Conservation (phyloP, 2,113 vertebrate species). For the Sminthopsis crassicaudata region DNA sequence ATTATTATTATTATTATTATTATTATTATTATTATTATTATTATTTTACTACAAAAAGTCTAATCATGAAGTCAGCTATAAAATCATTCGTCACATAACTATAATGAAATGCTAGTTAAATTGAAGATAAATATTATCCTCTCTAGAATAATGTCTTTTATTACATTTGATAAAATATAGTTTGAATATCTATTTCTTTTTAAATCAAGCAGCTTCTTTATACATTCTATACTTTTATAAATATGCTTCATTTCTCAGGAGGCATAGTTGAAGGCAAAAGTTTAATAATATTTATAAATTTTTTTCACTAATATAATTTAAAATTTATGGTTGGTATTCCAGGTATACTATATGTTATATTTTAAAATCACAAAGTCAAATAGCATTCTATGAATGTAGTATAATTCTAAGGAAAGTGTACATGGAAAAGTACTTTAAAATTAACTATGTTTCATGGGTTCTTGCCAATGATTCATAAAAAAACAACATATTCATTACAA, state of each 20-base stretch:
- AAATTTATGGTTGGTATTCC: conserved; percentile 64
- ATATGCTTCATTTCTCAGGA: conserved; percentile 41
- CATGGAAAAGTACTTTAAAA: conserved; percentile 73
- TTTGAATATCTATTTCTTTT: not conserved
- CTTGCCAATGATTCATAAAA: conserved; percentile 59
- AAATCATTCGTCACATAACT: not conserved
- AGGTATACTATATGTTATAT: conserved; percentile 59
- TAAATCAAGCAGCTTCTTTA: conserved; percentile 34
- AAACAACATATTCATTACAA: conserved; percentile 60
- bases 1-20: not conserved
- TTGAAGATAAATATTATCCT: conserved; percentile 29
- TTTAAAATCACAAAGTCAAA: conserved; percentile 75
- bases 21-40: no score
- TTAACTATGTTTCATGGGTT: conserved; percentile 66
- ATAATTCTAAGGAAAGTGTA: conserved; percentile 74
- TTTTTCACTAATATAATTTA: conserved; percentile 70
- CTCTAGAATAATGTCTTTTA: not conserved
- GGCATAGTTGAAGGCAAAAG: conserved; percentile 47
- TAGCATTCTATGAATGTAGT: not conserved
- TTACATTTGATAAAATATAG: not conserved
- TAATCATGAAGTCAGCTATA: not conserved
- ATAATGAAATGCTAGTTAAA: not conserved
- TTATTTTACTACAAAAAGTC: not conserved
- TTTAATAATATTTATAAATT: conserved; percentile 70
- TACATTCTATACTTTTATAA: conserved; percentile 10